Base-by-base conservation (phyloP, 2,888 invertebrate genomes). In the Watsonalla binaria region DNA sequence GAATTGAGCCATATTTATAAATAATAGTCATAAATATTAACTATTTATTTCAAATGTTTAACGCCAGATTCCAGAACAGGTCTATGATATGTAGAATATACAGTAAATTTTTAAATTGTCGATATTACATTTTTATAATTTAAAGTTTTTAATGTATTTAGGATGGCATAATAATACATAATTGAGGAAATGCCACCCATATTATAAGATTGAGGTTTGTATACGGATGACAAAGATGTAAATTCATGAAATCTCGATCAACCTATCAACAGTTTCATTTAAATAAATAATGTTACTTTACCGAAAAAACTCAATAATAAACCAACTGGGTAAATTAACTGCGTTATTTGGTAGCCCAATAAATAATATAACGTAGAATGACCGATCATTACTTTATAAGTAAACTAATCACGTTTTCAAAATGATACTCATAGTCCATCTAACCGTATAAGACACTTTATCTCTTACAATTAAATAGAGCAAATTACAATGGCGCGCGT, bases 381-480 rank as follows among this genome's bases (percentile, higher is more conserved):
- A 5, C 11, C 7, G 42, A 11, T 11, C 42, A 42, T 42, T 42
- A 42, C 8, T 42, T 42, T 42, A 42, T 42, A 42, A 11, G 42
- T 42, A 42, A 42, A 42, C 42, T 42, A 42, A 11, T 48, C 48
- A 46, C 47, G 48, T 50, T 59, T 60, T 58, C 51, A 62, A 61
- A 55, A 53, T 55, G 52, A 56, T 54, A 63, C 58, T 62, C 61
- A 57, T 47, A 72, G 65, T 72, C 65, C 68, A 70, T 76, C 77
- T 82, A 78, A 79, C 71, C 72, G 77, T 80, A 81, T 90, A 89
- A 90, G 89, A 88, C 90, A 90, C 90, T 90, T 87, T 75, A 80
- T 86, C 74, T 80, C 77, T 85, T 86, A 83, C 72, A 68, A 65
- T 69, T 75, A 76, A 76, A 55, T 64, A 64, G 63, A 75, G 66